These are phyloP conservation scores for Cantharis rufa DNA, from an alignment of 2,888 invertebrate genomes.

Conservation along the genomic window DNA sequence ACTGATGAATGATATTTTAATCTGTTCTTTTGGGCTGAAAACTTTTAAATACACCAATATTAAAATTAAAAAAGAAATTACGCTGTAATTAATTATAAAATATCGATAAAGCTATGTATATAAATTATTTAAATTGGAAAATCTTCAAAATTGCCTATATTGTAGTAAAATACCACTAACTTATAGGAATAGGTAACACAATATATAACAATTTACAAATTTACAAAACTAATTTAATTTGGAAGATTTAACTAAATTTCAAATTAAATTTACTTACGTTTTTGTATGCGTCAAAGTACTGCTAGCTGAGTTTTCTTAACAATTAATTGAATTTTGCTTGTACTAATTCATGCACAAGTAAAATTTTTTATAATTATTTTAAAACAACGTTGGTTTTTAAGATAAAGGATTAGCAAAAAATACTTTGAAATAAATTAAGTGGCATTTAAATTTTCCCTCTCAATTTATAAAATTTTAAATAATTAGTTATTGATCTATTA, in stretches of 20 bases:
- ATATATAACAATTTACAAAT: not conserved
- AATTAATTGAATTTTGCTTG: not conserved
- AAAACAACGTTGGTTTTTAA: not conserved
- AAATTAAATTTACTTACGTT: not conserved
- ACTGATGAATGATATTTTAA: not conserved
- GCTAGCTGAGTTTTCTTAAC: not conserved
- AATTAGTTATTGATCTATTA: no score
- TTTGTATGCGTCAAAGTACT: not conserved
- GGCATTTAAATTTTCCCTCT: no score
- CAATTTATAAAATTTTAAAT: no score
- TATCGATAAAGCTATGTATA: not conserved
- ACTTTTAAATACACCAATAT: not conserved
- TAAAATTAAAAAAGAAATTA: not conserved
- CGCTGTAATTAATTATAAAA: not conserved
- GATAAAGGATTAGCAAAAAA: not conserved
- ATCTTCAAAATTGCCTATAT: not conserved
- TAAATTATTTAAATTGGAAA: not conserved
- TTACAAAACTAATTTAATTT: not conserved
- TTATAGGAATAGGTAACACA: no score
- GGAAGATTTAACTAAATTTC: not conserved
- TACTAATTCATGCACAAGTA: not conserved
- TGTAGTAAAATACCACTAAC: not conserved
- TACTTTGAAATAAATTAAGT: no score
- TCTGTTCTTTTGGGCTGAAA: not conserved
- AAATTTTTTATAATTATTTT: not conserved